These are phyloP conservation scores for Chrysolophus pictus DNA, from an alignment of 2,797 vertebrate genomes.

Conservation along the genomic window DNA sequence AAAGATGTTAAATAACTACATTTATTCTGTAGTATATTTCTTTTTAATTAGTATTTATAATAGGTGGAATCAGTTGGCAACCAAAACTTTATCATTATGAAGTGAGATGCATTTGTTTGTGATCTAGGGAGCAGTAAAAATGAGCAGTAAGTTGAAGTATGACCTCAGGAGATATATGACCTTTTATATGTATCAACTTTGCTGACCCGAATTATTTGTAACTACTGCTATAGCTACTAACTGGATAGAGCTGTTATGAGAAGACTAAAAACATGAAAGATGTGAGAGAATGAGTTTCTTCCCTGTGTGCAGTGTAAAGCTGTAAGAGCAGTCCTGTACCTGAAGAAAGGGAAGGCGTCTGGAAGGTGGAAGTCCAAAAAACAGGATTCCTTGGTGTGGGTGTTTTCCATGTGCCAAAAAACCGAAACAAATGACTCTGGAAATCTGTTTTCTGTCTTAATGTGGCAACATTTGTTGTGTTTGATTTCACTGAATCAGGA, in stretches of 20 bases:
- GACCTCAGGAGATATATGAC: neutral
- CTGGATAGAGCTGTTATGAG: neutral
- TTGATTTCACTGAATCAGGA: neutral
- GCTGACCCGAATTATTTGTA: fast-evolving
- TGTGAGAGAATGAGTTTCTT: neutral
- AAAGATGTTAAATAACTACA: neutral
- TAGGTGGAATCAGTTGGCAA: neutral
- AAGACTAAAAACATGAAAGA: neutral
- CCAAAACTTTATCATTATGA: neutral
- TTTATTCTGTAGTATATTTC: neutral
- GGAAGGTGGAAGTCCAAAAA: neutral
- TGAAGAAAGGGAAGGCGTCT: neutral
- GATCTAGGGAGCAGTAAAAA: neutral
- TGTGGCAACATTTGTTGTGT: neutral
- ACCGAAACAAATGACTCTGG: neutral
- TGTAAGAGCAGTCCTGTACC: neutral
- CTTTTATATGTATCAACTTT: neutral
- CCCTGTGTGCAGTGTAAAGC: neutral
- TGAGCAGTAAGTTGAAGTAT: neutral
- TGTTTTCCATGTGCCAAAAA: neutral
- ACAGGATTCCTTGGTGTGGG: neutral
- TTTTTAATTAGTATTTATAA: neutral
- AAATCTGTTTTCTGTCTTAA: neutral
- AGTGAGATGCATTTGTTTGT: neutral
- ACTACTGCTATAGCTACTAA: fast-evolving